Conservation (phyloP, 2,888 invertebrate genomes). For the Trachelus stipa region DNA sequence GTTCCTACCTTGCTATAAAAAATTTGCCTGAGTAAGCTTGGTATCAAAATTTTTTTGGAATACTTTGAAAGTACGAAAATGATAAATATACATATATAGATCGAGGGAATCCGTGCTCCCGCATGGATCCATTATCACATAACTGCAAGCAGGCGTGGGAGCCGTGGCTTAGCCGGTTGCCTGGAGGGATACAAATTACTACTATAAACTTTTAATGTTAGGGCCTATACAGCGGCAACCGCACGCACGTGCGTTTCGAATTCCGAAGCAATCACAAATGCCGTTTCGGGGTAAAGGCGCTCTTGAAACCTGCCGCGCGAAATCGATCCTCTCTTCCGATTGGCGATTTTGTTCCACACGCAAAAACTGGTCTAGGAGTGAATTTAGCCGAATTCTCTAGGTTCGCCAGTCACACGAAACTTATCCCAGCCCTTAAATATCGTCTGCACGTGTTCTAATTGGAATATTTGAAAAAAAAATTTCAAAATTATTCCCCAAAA, state of each 20-base stretch:
- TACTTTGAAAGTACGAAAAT: not conserved
- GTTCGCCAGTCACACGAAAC: not conserved
- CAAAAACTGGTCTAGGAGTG: not conserved
- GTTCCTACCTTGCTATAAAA: not conserved
- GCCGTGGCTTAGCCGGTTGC: constrained; percentile 28
- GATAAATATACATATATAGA: not conserved
- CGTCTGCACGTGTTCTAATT: not conserved
- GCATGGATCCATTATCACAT: constrained; percentile 44
- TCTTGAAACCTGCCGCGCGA: not conserved
- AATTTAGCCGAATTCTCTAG: not conserved
- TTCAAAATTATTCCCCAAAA: not conserved
- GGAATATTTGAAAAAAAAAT: not conserved
- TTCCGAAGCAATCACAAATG: constrained; percentile 13
- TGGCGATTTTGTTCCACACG: not conserved
- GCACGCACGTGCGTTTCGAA: constrained; percentile 43
- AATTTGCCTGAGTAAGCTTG: not conserved
- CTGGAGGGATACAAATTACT: constrained; percentile 50
- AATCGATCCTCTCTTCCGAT: not conserved
- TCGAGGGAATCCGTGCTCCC: constrained; percentile 13
- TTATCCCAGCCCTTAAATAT: not conserved
- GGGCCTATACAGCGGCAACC: constrained; percentile 25
- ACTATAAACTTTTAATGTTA: constrained; percentile 53
- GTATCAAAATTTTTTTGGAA: not conserved
- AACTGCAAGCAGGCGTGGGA: constrained; percentile 50
- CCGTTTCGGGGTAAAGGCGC: not conserved